Evolutionary conservation across 2,113 vertebrate species (phyloP).

Genomic region (Ageneiosus marmoratus): DNA sequence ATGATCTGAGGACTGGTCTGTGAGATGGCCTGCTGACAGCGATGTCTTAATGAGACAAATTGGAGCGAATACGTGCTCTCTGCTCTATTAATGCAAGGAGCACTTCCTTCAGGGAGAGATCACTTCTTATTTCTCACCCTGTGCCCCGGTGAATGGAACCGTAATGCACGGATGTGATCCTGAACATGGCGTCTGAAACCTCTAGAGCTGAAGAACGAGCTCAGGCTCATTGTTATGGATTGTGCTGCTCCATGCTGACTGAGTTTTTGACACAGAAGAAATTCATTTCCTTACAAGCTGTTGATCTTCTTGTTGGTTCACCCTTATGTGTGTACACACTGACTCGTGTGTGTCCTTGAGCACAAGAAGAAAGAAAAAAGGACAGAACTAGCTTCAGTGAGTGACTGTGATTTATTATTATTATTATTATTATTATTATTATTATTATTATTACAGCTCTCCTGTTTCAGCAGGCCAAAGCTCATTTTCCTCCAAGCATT

Average conservation of each 20-base stretch:
- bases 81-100: constrained; percentile 60
- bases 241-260: not conserved
- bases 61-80: constrained; percentile 56
- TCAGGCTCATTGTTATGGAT: constrained; percentile 35
- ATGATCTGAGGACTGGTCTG: not conserved
- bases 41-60: constrained; percentile 56
- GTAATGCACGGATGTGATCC: constrained; percentile 52
- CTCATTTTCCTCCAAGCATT: constrained; percentile 38
- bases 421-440: constrained; percentile 49
- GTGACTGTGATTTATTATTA: constrained; percentile 46
- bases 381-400: constrained; percentile 38
- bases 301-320: not conserved
- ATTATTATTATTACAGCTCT: not conserved
- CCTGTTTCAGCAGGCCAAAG: constrained; percentile 11
- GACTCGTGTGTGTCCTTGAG: not conserved
- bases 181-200: not conserved
- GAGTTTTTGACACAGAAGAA: not conserved
- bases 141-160: constrained; percentile 58
- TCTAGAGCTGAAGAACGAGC: not conserved
- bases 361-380: constrained; percentile 11
- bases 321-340: not conserved
- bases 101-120: constrained; percentile 55
- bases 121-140: constrained; percentile 47
- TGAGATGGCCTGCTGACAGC: constrained; percentile 35
- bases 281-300: not conserved